Evolutionary conservation across 2,113 vertebrate species (phyloP), one percentile per base, ranked within the genome.

Genomic region (Etia nguti): DNA sequence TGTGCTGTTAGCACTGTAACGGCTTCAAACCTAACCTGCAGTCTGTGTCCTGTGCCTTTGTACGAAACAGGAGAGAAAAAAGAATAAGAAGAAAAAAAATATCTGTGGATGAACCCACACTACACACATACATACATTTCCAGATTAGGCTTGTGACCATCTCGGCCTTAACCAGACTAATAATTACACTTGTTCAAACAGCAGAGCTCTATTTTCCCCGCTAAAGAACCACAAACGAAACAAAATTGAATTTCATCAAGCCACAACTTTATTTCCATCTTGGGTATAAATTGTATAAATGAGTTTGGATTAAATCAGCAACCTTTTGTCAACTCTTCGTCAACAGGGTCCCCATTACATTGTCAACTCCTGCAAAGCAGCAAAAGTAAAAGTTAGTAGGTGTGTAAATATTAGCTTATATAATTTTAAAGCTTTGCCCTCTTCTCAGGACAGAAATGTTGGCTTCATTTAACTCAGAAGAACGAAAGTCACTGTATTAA

Each of bases 201-300:
- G 11, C 79, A 68, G 29, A 48, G n/a, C 4, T 9, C 15, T 6
- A 10, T 16, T 9, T 34, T 77, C 11, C 4, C 46, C 20, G 2
- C 43, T 46, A 59, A 85, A 82, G 4, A 87, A 87, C 70, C 70
- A 75, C 68, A 77, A 2, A 5, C 36, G 79, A 83, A 52, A 79
- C n/a, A 57, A 79, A 29, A 46, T 83, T 94, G 96, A 94, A 96
- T 96, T 97, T 96, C 95, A 96, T 97, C 97, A 98, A 98, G 96
- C 97, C 98, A 97, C 97, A 97, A 97, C 96, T 98, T 98, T 99
- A 99, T 98, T 98, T 97, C 94, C 95, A 79, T 95, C 94, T 84
- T 91, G 94, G 95, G 97, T 99, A 99, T 98, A 99, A 99, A 99
- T 97, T 98, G 98, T 99, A 99, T 97, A 99, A 99, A 99, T 95